Evolutionary conservation across 1,140 invertebrate species (phyloP).

Genomic region (Sminthurinus signatus): DNA sequence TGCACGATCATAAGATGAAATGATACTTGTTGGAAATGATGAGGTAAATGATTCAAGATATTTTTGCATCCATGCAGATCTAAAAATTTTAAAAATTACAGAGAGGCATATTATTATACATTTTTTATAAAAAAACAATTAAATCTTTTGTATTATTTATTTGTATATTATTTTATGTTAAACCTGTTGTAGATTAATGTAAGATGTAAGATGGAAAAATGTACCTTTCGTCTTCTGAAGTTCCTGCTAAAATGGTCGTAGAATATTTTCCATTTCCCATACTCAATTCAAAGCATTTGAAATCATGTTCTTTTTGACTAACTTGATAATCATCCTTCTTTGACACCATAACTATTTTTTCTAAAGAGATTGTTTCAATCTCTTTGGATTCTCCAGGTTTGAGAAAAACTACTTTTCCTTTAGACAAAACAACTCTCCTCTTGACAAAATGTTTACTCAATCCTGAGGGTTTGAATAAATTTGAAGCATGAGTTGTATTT

Average conservation of each 20-base stretch:
- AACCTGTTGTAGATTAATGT: no score
- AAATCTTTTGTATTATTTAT: no score
- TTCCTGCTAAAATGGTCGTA: slow-evolving; percentile 52
- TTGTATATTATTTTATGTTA: no score
- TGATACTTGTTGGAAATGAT: slow-evolving; percentile 54
- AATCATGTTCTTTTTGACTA: slow-evolving; percentile 52
- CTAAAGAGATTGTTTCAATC: slow-evolving; percentile 20
- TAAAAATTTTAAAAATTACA: no score
- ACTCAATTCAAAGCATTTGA: slow-evolving; percentile 55
- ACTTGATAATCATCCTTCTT: slow-evolving; percentile 27
- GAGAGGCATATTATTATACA: no score
- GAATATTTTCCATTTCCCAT: slow-evolving; percentile 44
- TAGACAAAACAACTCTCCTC: slow-evolving; percentile 19
- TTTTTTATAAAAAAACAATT: no score
- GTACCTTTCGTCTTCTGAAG: no score
- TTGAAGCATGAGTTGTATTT: slow-evolving; percentile 19
- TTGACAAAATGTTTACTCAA: slow-evolving; percentile 33
- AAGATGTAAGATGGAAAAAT: no score
- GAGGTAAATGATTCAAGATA: slow-evolving; percentile 57
- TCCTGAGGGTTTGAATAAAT: slow-evolving; percentile 29
- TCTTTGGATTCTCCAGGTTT: slow-evolving; percentile 19
- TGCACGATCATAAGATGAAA: slow-evolving; percentile 55
- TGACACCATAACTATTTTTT: slow-evolving; percentile 23
- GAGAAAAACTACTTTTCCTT: slow-evolving; percentile 27
- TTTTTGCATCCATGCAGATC: slow-evolving; percentile 61